Evolutionary conservation across 2,113 vertebrate species (phyloP).

Genomic region (Macquaria australasica): DNA sequence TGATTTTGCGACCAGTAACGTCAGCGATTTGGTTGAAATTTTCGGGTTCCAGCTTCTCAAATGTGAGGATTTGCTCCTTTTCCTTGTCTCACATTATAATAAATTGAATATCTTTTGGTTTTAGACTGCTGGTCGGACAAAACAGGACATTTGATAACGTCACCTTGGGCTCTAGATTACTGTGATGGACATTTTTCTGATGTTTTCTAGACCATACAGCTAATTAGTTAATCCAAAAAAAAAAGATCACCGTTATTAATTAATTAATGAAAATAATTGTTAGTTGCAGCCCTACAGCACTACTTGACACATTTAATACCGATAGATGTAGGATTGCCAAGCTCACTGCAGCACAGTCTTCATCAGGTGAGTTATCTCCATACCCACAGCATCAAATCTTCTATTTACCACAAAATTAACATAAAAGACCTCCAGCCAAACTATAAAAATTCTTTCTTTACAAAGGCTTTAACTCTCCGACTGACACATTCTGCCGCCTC

Average conservation of each 20-base stretch:
- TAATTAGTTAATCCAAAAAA: no score
- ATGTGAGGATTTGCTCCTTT: not conserved
- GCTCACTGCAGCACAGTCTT: not conserved
- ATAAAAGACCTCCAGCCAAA: constrained; percentile 4
- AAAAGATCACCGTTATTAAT: no score
- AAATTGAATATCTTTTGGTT: not conserved
- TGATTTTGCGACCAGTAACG: not conserved
- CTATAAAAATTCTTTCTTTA: constrained; percentile 22
- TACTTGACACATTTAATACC: not conserved
- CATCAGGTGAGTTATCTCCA: not conserved
- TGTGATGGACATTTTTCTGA: not conserved
- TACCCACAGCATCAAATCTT: not conserved
- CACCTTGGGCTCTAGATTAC: not conserved
- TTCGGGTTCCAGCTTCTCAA: not conserved
- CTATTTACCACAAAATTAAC: not conserved
- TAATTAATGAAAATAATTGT: not conserved
- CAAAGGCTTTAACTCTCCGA: not conserved
- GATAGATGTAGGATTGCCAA: not conserved
- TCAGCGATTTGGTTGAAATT: not conserved
- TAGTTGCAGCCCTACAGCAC: not conserved
- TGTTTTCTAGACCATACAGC: not conserved
- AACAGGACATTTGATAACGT: not conserved
- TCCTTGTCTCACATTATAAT: not conserved
- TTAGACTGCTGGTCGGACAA: not conserved
- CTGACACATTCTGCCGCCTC: not conserved